phyloP scores from a whole-genome alignment of 2,888 invertebrate species.

The Agelastica alni region DNA sequence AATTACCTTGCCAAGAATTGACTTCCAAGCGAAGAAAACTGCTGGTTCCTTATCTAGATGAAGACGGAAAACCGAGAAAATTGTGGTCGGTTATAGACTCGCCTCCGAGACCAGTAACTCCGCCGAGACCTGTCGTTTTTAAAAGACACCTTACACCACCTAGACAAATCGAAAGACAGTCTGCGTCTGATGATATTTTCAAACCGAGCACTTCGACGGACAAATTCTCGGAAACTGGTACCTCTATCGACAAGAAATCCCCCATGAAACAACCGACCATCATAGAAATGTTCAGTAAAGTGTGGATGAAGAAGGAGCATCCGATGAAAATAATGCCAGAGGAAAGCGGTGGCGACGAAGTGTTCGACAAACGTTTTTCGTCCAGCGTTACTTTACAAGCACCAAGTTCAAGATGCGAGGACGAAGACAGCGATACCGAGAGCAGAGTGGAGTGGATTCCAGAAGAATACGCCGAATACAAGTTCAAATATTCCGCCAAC shows the following conservation, averaged over 20 bases:
- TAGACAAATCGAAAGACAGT: too few species aligned
- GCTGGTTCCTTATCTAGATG: neutral
- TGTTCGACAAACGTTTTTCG: neutral
- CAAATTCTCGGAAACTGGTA: neutral
- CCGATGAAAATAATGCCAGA: neutral
- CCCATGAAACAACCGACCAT: conserved; percentile 34
- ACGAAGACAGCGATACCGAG: conserved; percentile 36
- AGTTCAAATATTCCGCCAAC: conserved; percentile 37
- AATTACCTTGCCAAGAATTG: neutral
- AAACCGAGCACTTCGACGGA: neutral
- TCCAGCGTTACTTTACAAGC: neutral
- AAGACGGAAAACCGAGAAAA: conserved; percentile 10
- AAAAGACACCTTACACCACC: neutral
- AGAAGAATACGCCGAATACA: conserved; percentile 44
- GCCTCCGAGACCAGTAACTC: neutral
- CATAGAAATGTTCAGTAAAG: conserved; percentile 33
- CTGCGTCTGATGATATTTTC: neutral
- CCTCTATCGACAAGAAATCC: conserved; percentile 22
- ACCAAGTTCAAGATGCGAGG: conserved; percentile 13
- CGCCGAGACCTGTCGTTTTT: neutral
- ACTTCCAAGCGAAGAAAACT: neutral
- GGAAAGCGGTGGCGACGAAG: neutral
- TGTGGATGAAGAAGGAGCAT: conserved; percentile 24
- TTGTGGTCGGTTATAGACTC: conserved; percentile 11
- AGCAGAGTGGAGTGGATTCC: conserved; percentile 43